Conservation (phyloP, 2,797 vertebrate genomes). For the Antrozous pallidus region DNA sequence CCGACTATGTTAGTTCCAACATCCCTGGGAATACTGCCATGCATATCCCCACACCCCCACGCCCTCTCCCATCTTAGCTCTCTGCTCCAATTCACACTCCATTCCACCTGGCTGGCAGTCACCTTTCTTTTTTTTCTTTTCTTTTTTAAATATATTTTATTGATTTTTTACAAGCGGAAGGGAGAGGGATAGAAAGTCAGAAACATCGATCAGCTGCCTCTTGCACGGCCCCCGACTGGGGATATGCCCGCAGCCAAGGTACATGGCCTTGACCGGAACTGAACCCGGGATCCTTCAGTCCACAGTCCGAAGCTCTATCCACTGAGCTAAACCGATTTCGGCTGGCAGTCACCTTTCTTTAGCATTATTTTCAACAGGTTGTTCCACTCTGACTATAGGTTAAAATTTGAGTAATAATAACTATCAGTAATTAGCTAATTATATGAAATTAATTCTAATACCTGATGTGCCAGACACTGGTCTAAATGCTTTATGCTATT, state of each 20-base stretch:
- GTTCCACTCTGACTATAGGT: background rate
- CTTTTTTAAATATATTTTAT: too few relatives aligned
- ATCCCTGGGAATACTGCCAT: background rate
- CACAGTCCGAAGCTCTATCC: too few relatives aligned
- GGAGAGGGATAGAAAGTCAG: too few relatives aligned
- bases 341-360: background rate
- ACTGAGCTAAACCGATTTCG: too few relatives aligned
- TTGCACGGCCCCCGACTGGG: too few relatives aligned
- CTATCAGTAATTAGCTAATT: constrained; percentile 7
- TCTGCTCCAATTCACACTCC: background rate
- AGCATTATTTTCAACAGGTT: background rate
- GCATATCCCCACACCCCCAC: too few relatives aligned
- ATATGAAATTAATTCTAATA: background rate
- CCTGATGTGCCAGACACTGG: background rate
- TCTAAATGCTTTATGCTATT: background rate
- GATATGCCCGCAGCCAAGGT: too few relatives aligned
- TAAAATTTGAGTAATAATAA: background rate
- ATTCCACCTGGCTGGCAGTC: background rate
- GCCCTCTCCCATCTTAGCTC: background rate
- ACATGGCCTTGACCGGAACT: too few relatives aligned
- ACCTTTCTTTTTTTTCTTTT: background rate
- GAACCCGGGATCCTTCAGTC: too few relatives aligned
- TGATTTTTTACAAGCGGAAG: too few relatives aligned
- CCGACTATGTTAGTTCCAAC: background rate
- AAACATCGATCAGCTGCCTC: too few relatives aligned